phyloP scores from a whole-genome alignment of 2,888 invertebrate genomes.

The Ectobius pallidus region DNA sequence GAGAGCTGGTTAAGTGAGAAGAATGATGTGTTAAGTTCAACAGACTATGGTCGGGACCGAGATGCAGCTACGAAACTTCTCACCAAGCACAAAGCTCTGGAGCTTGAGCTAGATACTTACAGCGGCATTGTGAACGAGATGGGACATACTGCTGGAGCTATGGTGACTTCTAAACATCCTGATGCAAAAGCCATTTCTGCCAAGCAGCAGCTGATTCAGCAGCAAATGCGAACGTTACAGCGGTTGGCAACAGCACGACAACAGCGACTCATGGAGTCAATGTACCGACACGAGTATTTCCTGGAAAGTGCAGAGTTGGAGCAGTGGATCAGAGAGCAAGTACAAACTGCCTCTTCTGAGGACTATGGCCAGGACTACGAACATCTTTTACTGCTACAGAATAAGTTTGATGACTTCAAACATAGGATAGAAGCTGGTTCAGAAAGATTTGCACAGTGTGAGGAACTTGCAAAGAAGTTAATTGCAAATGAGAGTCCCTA shows the following conservation, averaged over 20 bases:
- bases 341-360: constrained; percentile 86
- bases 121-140: constrained; percentile 91
- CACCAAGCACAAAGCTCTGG: constrained; percentile 93
- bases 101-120: constrained; percentile 90
- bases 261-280: constrained; percentile 86
- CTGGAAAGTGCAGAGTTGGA: constrained; percentile 89
- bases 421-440: constrained; percentile 88
- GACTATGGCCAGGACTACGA: constrained; percentile 96
- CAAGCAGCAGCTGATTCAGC: constrained; percentile 76
- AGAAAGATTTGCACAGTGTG: constrained; percentile 89
- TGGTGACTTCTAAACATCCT: constrained; percentile 82
- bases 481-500: constrained; percentile 86
- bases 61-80: constrained; percentile 91
- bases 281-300: constrained; percentile 90
- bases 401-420: constrained; percentile 92
- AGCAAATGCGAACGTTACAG: constrained; percentile 80
- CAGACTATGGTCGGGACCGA: constrained; percentile 87
- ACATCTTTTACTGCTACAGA: constrained; percentile 79
- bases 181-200: constrained; percentile 81
- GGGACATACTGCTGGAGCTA: constrained; percentile 82
- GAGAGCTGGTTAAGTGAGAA: constrained; percentile 93
- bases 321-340: constrained; percentile 90
- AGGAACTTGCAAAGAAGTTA: constrained; percentile 87
- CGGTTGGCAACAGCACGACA: constrained; percentile 79
- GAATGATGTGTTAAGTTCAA: constrained; percentile 78